These are phyloP conservation scores for Frieseomelitta varia DNA, from an alignment of 1,140 invertebrate species.

Conservation along the genomic window DNA sequence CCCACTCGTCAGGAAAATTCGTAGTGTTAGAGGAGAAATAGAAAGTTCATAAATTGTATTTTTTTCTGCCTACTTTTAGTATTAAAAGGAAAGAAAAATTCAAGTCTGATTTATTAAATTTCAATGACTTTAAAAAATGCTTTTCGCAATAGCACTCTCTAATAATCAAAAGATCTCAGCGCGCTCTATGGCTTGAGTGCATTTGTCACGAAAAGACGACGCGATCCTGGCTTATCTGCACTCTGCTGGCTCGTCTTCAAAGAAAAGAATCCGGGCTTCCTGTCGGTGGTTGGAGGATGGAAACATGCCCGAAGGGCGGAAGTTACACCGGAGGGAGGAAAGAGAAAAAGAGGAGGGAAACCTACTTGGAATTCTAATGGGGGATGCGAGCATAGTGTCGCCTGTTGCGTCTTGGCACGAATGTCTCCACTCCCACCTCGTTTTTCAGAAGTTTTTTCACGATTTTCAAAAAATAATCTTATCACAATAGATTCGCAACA, in stretches of 20 bases:
- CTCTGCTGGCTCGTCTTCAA: conserved; percentile 19
- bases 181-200: conserved; percentile 26
- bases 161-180: neutral
- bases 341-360: conserved; percentile 16
- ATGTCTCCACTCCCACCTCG: neutral
- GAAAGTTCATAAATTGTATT: too few species aligned
- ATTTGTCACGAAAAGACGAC: conserved; percentile 26
- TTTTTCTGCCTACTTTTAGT: too few species aligned
- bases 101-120: too few species aligned
- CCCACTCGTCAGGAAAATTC: too few species aligned
- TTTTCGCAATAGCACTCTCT: neutral
- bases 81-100: too few species aligned
- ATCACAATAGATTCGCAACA: too few species aligned
- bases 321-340: conserved; percentile 20
- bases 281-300: neutral
- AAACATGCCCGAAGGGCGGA: conserved; percentile 38
- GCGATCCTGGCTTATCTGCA: conserved; percentile 41
- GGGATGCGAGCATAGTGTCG: conserved; percentile 61
- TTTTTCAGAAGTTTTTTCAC: neutral
- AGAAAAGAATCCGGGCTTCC: conserved; percentile 41
- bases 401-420: conserved; percentile 74
- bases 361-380: conserved; percentile 75
- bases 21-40: too few species aligned
- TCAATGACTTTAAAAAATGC: too few species aligned
- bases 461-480: neutral